Evolutionary conservation across 92 coral and sea anemone species (phyloP), one percentile per base, ranked within the genome.

Genomic region (Zoanthus gigantus): DNA sequence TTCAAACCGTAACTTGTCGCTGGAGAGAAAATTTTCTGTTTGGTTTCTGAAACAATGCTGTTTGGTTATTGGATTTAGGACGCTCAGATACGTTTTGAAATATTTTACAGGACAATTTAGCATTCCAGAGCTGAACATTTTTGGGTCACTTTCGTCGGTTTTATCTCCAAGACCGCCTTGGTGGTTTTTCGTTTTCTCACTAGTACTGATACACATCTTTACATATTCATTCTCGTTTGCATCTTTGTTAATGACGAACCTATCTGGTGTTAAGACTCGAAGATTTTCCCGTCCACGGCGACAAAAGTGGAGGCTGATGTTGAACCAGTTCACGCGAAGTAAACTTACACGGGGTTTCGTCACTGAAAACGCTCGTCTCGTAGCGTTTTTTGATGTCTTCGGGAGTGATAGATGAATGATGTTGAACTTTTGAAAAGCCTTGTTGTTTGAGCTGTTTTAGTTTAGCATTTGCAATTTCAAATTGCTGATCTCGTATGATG

Each of bases 41-140:
- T 78, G 92, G 94, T 83, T 73, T 92, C 87, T 92, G 92, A 79
- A 92, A 89, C 47, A 92, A 48, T 63, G 90, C 90, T 53, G 69
- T 80, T 92, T 89, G 86, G 60, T 92, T 89, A 58, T n/a, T n/a
- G 94, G 92, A 78, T 88, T 92, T n/a, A 92, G 86, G 79, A 84
- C 83, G 69, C 87, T 83, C 52, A 87, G 88, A 58, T 87, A 73
- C 93, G 81, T 82, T 73, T 61, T 71, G 56, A 87, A 87, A 73
- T 87, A 90, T 74, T 66, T 73, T 31, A 90, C 91, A 74, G 91
- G 91, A 54, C 95, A 86, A 18, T 45, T 54, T 46, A 73, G 15
- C 45, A 82, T 83, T 65, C 90, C 89, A 74, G 91, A 76, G 58
- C 68, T 79, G 37, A 90, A 84, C 93, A 90, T 88, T 67, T 88